Conservation (phyloP, 2,888 invertebrate species). For the Lutraria lutraria region DNA sequence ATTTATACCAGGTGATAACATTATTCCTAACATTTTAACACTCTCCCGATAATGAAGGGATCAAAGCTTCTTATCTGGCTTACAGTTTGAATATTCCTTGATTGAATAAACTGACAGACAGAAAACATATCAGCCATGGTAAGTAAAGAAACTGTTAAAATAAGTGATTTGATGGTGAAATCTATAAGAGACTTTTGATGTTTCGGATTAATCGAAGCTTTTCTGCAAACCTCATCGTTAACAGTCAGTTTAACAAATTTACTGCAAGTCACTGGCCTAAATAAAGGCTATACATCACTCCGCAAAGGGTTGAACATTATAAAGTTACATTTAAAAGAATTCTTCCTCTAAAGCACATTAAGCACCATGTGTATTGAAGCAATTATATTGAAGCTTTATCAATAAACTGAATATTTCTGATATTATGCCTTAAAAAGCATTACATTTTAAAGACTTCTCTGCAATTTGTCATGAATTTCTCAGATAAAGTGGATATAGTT, state of each 20-base stretch:
- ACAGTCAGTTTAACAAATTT: background rate
- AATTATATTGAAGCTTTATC: too few species aligned
- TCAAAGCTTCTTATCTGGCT: constrained; percentile 33
- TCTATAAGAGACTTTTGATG: constrained; percentile 1
- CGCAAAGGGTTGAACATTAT: background rate
- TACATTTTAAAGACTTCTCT: too few species aligned
- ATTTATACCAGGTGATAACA: constrained; percentile 25
- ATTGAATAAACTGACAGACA: constrained; percentile 28
- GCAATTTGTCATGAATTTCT: too few species aligned
- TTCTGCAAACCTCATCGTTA: constrained; percentile 33
- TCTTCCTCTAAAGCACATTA: background rate
- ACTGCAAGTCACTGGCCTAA: constrained; percentile 3
- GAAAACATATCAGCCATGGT: background rate
- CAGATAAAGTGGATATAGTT: too few species aligned
- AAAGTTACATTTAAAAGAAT: background rate
- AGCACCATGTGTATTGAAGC: background rate
- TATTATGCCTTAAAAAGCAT: too few species aligned
- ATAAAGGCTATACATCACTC: background rate
- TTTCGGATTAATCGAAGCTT: background rate
- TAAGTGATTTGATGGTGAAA: background rate
- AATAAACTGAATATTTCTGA: too few species aligned
- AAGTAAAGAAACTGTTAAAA: constrained; percentile 16
- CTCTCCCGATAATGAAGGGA: constrained; percentile 21
- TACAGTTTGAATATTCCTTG: constrained; percentile 19
- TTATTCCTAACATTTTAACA: constrained; percentile 42